phyloP scores from a whole-genome alignment of 1,140 invertebrate genomes.

The Papilio polyxenes region DNA sequence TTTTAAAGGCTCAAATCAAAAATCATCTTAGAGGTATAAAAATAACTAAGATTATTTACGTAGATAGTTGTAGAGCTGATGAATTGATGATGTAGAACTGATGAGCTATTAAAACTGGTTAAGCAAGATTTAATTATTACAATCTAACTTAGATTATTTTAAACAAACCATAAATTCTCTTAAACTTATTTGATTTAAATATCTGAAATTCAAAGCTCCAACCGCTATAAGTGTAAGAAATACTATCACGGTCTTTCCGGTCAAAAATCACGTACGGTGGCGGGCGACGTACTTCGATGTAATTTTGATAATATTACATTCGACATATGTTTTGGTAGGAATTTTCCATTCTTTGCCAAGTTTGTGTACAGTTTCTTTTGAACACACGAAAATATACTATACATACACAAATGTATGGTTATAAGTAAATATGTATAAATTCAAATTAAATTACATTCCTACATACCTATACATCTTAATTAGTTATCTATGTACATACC shows the following conservation, averaged over 20 bases:
- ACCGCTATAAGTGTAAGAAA: constrained; percentile 9
- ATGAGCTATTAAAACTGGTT: too few species aligned
- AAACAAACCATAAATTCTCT: background rate
- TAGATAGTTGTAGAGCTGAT: too few species aligned
- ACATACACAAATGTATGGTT: too few species aligned
- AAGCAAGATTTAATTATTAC: too few species aligned
- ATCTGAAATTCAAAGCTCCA: background rate
- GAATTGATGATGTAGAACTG: too few species aligned
- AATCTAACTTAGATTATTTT: too few species aligned
- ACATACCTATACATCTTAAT: too few species aligned
- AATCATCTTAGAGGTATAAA: background rate
- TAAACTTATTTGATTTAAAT: background rate
- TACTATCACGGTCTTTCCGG: background rate
- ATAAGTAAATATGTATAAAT: too few species aligned
- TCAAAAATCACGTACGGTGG: constrained; percentile 14
- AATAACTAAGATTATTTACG: too few species aligned
- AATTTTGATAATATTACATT: constrained; percentile 4
- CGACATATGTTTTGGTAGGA: constrained; percentile 8
- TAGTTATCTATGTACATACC: too few species aligned
- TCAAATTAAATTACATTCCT: too few species aligned
- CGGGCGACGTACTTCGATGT: background rate
- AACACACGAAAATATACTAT: background rate
- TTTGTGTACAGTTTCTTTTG: background rate
- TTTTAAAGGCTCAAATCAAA: background rate
- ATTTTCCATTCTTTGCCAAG: background rate